Conservation (phyloP, 2,797 vertebrate species). For the Silurus lanzhouensis region DNA sequence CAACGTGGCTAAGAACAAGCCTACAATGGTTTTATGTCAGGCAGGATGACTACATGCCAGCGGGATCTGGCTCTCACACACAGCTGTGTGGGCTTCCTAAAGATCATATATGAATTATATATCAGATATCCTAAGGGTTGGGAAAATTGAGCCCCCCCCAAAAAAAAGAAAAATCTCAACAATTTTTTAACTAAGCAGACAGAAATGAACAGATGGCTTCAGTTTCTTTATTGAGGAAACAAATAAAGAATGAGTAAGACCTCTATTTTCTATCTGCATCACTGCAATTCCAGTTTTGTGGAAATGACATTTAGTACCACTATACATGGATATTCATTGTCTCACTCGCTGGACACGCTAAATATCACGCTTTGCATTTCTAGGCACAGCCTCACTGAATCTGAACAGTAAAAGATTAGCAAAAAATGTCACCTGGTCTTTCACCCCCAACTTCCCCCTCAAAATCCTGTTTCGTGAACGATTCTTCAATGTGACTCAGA, state of each 20-base stretch:
- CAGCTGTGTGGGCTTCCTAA: constrained; percentile 35
- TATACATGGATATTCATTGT: neutral
- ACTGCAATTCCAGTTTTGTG: neutral
- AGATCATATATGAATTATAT: constrained; percentile 54
- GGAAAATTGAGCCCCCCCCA: neutral
- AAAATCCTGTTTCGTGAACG: neutral
- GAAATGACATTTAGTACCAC: neutral
- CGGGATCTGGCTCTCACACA: constrained; percentile 26
- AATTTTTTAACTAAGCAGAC: neutral
- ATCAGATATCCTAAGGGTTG: constrained; percentile 19
- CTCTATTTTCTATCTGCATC: neutral
- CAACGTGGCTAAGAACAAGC: neutral
- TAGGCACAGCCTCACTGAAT: neutral
- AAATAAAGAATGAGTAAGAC: neutral
- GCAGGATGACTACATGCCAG: constrained; percentile 21
- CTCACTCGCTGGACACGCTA: neutral
- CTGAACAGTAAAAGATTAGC: neutral
- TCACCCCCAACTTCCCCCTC: neutral
- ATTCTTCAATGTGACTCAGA: too few species aligned
- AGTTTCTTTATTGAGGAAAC: neutral
- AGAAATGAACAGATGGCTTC: too few species aligned
- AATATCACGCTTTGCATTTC: neutral
- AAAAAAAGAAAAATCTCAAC: neutral
- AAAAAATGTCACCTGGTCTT: neutral
- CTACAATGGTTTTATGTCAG: constrained; percentile 10